Evolutionary conservation across 2,888 invertebrate species (phyloP).

Genomic region (Aspidiotus rigidus): DNA sequence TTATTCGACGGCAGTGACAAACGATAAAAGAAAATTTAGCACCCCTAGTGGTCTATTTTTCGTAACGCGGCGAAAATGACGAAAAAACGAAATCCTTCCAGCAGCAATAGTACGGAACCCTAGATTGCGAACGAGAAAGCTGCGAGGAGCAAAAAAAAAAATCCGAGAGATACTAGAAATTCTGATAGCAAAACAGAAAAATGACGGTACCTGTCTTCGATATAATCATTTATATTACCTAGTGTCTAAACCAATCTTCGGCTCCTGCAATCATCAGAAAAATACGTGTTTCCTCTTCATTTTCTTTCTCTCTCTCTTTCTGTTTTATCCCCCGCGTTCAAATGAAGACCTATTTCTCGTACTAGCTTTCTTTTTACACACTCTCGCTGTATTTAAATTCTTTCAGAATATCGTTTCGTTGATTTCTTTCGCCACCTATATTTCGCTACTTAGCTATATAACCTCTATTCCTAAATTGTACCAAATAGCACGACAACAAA

Average conservation of each 20-base stretch:
- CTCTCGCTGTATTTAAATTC: neutral
- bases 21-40: neutral
- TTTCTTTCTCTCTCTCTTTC: neutral
- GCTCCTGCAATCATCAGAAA: constrained; percentile 10
- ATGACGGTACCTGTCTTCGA: constrained; percentile 31
- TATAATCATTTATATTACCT: constrained; percentile 32
- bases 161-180: constrained; percentile 23
- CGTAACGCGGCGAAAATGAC: neutral
- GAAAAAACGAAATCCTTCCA: neutral
- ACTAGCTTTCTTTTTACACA: neutral
- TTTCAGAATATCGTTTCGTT: no score
- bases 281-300: constrained; percentile 11
- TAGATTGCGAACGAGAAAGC: neutral
- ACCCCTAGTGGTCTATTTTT: neutral
- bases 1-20: neutral
- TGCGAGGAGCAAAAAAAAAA: constrained; percentile 14
- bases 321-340: neutral
- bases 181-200: constrained; percentile 24
- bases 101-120: neutral
- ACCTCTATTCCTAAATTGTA: no score
- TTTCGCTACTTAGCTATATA: no score
- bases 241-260: constrained; percentile 28
- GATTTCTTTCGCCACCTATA: no score
- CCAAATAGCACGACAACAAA: no score
- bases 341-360: constrained; percentile 4